Conservation (phyloP, 1,140 invertebrate species). For the Pseudomyrmex concolor region DNA sequence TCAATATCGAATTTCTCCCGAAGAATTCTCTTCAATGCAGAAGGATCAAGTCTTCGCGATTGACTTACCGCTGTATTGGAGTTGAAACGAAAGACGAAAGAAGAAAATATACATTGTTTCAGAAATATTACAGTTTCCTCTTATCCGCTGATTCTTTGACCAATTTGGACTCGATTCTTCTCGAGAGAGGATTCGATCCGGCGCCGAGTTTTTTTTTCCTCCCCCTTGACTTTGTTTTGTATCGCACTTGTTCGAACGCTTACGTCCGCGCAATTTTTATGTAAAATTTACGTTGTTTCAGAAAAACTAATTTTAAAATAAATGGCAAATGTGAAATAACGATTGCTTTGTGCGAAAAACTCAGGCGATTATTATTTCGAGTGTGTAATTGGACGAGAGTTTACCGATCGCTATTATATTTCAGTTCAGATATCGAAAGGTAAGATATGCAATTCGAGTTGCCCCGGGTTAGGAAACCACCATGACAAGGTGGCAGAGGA, state of each 20-base stretch:
- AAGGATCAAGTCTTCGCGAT: conserved; percentile 43
- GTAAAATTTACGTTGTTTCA: background rate
- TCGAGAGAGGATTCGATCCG: conserved; percentile 17
- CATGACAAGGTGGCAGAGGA: conserved; percentile 75
- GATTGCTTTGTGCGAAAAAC: background rate
- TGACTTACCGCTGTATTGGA: conserved; percentile 33
- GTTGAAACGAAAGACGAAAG: conserved; percentile 7
- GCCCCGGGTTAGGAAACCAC: conserved; percentile 70
- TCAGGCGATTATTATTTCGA: conserved; percentile 10
- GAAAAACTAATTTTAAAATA: background rate
- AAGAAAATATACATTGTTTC: conserved; percentile 43
- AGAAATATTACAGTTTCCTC: conserved; percentile 21
- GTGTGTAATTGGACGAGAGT: conserved; percentile 37
- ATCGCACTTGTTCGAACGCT: background rate
- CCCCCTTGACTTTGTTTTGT: background rate
- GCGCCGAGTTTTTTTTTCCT: background rate
- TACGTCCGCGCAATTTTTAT: conserved; percentile 18
- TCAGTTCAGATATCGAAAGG: conserved; percentile 48
- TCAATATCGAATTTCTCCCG: conserved; percentile 41
- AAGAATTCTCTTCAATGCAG: conserved; percentile 39
- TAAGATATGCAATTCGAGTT: conserved; percentile 62
- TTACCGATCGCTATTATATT: conserved; percentile 49
- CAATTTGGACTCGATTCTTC: conserved; percentile 32
- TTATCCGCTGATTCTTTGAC: conserved; percentile 44
- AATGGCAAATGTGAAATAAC: background rate